Evolutionary conservation across 2,888 invertebrate genomes (phyloP).

Genomic region (Leptinotarsa tumamoca): DNA sequence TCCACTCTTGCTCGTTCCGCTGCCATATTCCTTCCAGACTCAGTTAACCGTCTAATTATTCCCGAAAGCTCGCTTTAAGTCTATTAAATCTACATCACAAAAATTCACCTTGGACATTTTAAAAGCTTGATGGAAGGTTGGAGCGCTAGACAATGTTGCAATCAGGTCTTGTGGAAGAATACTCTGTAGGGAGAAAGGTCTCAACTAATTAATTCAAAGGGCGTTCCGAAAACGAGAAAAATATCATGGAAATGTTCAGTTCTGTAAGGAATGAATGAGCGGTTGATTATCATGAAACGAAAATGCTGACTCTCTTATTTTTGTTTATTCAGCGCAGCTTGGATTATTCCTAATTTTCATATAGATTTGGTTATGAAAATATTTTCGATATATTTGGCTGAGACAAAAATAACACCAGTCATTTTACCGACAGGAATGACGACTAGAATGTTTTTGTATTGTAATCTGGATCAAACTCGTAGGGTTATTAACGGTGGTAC

Average conservation of each 20-base stretch:
- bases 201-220: neutral
- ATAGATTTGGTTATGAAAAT: too few species aligned
- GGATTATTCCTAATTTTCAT: too few species aligned
- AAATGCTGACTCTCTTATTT: too few species aligned
- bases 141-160: constrained; percentile 23
- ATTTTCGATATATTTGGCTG: too few species aligned
- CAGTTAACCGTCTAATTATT: constrained; percentile 57
- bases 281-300: too few species aligned
- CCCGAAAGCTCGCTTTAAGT: constrained; percentile 53
- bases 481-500: too few species aligned
- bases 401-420: too few species aligned
- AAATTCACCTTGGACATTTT: constrained; percentile 41
- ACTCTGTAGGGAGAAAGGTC: neutral
- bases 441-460: too few species aligned
- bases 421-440: too few species aligned
- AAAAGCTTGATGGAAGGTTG: constrained; percentile 31
- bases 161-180: constrained; percentile 11
- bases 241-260: neutral
- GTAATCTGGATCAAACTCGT: too few species aligned
- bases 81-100: constrained; percentile 54
- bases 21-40: constrained; percentile 54
- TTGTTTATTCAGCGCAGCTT: too few species aligned
- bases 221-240: neutral
- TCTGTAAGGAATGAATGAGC: neutral
- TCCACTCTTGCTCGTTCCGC: constrained; percentile 48